Conservation (phyloP, 2,888 invertebrate species). For the Drosophila infuscata region DNA sequence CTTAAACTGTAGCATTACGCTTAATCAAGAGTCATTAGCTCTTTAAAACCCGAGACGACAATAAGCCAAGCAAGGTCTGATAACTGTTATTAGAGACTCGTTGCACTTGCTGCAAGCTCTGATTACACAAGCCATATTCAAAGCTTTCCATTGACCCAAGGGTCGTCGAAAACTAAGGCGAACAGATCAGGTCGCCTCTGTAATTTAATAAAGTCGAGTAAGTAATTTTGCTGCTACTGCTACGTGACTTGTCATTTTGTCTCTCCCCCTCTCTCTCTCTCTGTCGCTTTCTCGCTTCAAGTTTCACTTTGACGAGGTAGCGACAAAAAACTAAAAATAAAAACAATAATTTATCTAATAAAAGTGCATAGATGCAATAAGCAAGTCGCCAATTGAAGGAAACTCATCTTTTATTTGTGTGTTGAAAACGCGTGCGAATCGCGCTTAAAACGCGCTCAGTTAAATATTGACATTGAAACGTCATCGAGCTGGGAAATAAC, state of each 20-base stretch:
- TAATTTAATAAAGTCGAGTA: constrained; percentile 44
- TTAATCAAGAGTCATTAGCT: constrained; percentile 5
- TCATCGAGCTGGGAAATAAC: constrained; percentile 48
- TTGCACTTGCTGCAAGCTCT: constrained; percentile 11
- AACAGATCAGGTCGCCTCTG: constrained; percentile 21
- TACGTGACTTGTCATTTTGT: constrained; percentile 34
- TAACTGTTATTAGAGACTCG: constrained; percentile 37
- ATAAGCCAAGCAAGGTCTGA: constrained; percentile 7
- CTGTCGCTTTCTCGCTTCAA: constrained; percentile 1
- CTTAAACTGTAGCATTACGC: background rate
- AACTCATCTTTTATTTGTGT: constrained; percentile 21
- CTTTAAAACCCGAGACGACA: background rate
- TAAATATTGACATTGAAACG: constrained; percentile 52
- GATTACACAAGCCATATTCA: constrained; percentile 26
- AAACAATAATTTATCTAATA: background rate
- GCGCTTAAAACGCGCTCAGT: constrained; percentile 4
- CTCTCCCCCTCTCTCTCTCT: background rate
- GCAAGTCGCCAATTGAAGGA: background rate
- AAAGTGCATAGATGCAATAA: constrained; percentile 5
- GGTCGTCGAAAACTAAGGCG: constrained; percentile 28
- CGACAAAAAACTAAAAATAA: constrained; percentile 9
- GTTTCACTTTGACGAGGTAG: constrained; percentile 29
- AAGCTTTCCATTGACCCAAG: constrained; percentile 27
- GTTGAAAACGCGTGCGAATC: constrained; percentile 21
- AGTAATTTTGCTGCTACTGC: constrained; percentile 7